Conservation (phyloP, 2,888 invertebrate species). For the Cotesia congregata region DNA sequence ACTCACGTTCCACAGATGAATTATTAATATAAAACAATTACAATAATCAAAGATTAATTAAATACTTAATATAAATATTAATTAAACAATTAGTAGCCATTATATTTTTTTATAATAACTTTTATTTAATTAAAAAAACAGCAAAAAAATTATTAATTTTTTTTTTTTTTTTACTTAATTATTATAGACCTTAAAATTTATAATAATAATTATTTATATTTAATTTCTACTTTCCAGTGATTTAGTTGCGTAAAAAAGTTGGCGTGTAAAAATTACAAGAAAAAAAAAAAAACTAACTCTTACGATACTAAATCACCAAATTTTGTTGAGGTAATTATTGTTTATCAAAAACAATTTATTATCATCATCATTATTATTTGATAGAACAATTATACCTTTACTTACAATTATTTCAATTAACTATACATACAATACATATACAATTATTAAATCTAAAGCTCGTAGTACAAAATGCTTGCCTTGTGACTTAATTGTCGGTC, state of each 20-base stretch:
- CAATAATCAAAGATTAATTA: neutral
- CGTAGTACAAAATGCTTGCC: conserved; percentile 50
- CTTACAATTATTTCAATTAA: conserved; percentile 27
- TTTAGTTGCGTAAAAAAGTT: neutral
- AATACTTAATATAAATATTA: neutral
- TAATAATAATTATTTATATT: neutral
- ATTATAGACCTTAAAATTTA: neutral
- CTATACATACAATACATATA: conserved; percentile 48
- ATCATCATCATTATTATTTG: neutral
- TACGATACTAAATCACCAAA: conserved; percentile 13
- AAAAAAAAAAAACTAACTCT: conserved; percentile 17
- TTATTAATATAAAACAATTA: neutral
- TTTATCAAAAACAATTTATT: neutral
- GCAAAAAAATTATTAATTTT: neutral
- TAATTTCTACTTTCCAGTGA: neutral
- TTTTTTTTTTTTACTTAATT: neutral
- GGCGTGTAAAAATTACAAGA: neutral
- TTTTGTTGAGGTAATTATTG: neutral
- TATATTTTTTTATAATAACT: neutral
- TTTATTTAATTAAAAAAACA: neutral
- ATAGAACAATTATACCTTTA: neutral
- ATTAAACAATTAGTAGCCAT: neutral
- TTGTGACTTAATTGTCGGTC: conserved; percentile 25
- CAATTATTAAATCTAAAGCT: conserved; percentile 50
- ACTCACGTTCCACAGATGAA: neutral